A percentile compares a stretch with the other conserved stretches of the same genome.
Evolutionary conservation across 2,888 invertebrate species (phyloP).

Genomic region (Catocala fraxini): DNA sequence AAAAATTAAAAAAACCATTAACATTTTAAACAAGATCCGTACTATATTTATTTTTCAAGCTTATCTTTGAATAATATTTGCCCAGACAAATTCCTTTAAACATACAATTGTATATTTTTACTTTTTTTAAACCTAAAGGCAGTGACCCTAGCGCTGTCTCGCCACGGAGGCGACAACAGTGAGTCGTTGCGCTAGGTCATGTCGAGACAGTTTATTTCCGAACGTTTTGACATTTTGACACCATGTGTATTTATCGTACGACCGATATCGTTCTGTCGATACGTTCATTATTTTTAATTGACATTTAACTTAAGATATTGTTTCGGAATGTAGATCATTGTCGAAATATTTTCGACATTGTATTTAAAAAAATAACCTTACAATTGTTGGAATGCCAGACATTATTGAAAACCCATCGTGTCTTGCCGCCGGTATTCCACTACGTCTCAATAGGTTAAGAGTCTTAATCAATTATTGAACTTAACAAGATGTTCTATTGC

Average conservation of each 20-base stretch:
- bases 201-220: constrained; percentile 57
- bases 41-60: no score
- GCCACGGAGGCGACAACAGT: constrained; percentile 60
- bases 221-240: constrained; percentile 52
- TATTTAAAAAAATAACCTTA: no score
- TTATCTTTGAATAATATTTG: neutral
- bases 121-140: neutral
- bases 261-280: constrained; percentile 27
- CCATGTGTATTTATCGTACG: constrained; percentile 33
- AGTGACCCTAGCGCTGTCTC: constrained; percentile 38
- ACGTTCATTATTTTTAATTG: constrained; percentile 30
- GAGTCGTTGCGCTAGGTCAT: constrained; percentile 65
- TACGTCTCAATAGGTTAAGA: no score
- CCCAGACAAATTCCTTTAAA: neutral
- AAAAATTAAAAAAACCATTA: no score
- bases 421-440: no score
- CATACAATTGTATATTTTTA: neutral
- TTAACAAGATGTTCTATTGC: no score
- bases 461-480: no score
- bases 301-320: neutral
- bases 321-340: constrained; percentile 10
- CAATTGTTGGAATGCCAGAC: no score
- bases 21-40: no score
- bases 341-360: neutral
- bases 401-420: no score